phyloP scores from a whole-genome alignment of 2,888 invertebrate species.

The Stenodema calcarata region DNA sequence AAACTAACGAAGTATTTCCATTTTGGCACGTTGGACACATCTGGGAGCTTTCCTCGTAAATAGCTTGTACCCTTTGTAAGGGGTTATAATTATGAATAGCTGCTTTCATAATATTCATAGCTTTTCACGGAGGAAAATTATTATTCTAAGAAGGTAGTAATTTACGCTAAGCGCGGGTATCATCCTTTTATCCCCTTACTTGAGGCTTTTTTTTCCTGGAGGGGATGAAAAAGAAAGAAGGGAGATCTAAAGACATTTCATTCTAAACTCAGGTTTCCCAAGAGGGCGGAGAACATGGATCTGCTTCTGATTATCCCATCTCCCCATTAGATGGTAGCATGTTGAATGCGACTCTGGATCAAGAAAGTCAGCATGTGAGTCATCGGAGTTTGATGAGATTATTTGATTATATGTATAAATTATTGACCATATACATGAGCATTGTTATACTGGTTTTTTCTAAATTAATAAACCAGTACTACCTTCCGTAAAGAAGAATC shows the following conservation, averaged over 20 bases:
- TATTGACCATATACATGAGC: too few relatives aligned
- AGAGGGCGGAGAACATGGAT: neutral
- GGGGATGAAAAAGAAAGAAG: neutral
- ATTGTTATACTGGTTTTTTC: too few relatives aligned
- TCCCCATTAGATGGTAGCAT: neutral
- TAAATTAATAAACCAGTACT: too few relatives aligned
- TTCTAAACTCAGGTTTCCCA: neutral
- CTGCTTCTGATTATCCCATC: neutral
- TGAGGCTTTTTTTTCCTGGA: neutral
- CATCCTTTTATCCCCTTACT: constrained; percentile 14
- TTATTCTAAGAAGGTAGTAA: constrained; percentile 9
- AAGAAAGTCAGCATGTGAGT: too few relatives aligned
- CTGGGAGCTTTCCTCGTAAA: neutral
- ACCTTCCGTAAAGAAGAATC: too few relatives aligned
- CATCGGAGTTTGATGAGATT: too few relatives aligned
- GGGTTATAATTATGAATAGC: neutral
- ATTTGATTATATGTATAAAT: too few relatives aligned
- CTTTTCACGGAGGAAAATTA: neutral
- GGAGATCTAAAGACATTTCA: neutral
- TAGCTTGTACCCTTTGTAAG: neutral
- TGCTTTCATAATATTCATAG: constrained; percentile 1
- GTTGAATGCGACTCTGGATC: neutral
- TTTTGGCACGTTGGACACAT: neutral
- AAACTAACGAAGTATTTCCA: neutral
- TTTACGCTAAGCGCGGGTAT: constrained; percentile 10